Evolutionary conservation across 2,113 vertebrate species (phyloP).

Genomic region (Hoplias malabaricus): DNA sequence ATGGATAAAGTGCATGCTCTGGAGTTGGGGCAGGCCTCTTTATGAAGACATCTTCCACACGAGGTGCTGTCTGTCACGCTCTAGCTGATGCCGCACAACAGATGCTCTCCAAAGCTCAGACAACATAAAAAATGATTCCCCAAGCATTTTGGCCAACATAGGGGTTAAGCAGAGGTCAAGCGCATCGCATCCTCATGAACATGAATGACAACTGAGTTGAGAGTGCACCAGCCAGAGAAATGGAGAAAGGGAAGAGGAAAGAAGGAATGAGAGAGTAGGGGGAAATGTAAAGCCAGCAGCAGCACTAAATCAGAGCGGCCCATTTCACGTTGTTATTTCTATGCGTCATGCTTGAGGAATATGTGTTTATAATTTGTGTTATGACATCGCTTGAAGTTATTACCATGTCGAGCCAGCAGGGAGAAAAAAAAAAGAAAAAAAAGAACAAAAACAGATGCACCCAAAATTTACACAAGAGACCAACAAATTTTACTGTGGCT

Average conservation of each 20-base stretch:
- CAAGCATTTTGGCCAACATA: background rate
- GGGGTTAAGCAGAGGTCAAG: slow-evolving; percentile 22
- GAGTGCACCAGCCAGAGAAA: slow-evolving; percentile 39
- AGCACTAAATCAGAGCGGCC: slow-evolving; percentile 68
- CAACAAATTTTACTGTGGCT: slow-evolving; percentile 62
- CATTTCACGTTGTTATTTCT: slow-evolving; percentile 74
- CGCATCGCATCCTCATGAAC: background rate
- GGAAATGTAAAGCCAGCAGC: slow-evolving; percentile 68
- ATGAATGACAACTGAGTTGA: slow-evolving; percentile 32
- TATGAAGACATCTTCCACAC: slow-evolving; percentile 46
- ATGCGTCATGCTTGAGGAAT: slow-evolving; percentile 71
- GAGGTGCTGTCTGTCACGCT: slow-evolving; percentile 28
- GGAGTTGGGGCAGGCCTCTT: slow-evolving; percentile 47
- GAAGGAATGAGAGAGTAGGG: slow-evolving; percentile 29
- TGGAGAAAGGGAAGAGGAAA: slow-evolving; percentile 24
- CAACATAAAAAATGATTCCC: slow-evolving; percentile 34
- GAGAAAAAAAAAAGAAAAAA: slow-evolving; percentile 60
- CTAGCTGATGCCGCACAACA: slow-evolving; percentile 9
- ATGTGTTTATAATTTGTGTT: slow-evolving; percentile 79
- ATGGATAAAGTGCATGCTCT: slow-evolving; percentile 72
- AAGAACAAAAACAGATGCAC: slow-evolving; percentile 73
- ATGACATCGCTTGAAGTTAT: slow-evolving; percentile 76
- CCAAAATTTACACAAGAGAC: slow-evolving; percentile 66
- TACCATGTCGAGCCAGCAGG: slow-evolving; percentile 64
- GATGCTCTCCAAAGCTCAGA: slow-evolving; percentile 24